Base-by-base conservation (phyloP, 2,797 vertebrate species). In the Lepilemur ruficaudatus region DNA sequence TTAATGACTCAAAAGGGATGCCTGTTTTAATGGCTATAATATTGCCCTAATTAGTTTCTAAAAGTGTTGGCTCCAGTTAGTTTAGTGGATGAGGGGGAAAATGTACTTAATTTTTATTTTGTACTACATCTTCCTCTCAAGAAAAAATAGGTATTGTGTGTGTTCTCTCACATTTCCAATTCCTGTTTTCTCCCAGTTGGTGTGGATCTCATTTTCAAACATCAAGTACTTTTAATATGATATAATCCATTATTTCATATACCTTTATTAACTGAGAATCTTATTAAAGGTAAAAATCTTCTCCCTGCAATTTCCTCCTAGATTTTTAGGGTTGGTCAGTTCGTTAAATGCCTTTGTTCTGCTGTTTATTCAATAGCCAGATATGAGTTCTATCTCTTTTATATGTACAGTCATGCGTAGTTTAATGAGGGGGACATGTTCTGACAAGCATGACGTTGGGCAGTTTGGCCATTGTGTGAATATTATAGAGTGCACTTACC, bases 141-240 rank as follows among this genome's bases (percentile, higher is more conserved):
- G 28, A 85, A 61, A 46, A 86, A n/a, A 20, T 30, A 41, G 30
- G 23, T 76, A 57, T 84, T 67, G 5, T 25, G 11, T n/a, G 7
- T 85, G 9, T 88, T 52, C 41, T 89, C 57, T 59, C 41, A 48
- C 0, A 6, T 82, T 23, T 87, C 4, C 30, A 69, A 5, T 57
- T 86, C 35, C 50, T 18, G 1, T 22, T 79, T 78, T 95, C 59
- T 80, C 69, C 28, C n/a, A 32, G 46, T 89, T 78, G 28, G 11
- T 82, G 4, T 65, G 48, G 41, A 65, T 43, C 50, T 95, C 55
- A 46, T 89, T 86, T 96, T 96, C 75, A 95, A 89, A 81, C 35
- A 15, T 76, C 7, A 5, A 0, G 25, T 84, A 20, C 41, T 50
- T 96, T 80, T 92, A 28, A 35, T 78, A 28, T 35, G 23, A 41